A percentile compares a stretch with the other conserved stretches of the same genome.
phyloP scores from a whole-genome alignment of 2,888 invertebrate genomes.

The Punctoribates punctum region DNA sequence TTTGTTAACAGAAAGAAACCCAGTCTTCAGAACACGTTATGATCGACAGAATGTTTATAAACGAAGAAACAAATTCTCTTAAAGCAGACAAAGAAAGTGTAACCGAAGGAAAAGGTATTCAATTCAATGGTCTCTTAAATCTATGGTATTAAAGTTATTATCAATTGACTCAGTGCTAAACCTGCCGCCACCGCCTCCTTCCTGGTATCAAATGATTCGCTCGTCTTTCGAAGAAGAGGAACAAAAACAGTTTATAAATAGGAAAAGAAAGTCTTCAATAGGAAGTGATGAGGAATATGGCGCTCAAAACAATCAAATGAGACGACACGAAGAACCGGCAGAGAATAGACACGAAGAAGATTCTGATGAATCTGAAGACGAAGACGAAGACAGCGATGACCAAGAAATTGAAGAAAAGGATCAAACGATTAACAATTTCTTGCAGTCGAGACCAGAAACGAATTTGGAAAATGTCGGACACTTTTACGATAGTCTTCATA shows the following conservation, averaged over 20 bases:
- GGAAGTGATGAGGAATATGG: constrained; percentile 37
- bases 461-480: constrained; percentile 28
- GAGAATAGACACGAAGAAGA: too few species aligned
- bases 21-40: constrained; percentile 72
- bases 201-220: constrained; percentile 43
- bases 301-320: constrained; percentile 1
- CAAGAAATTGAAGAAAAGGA: constrained; percentile 32
- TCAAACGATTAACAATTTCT: constrained; percentile 1
- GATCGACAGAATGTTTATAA: constrained; percentile 69
- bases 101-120: constrained; percentile 51
- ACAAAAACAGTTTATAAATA: constrained; percentile 38
- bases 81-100: constrained; percentile 52
- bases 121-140: too few species aligned
- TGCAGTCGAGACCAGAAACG: not conserved
- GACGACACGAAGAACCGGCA: constrained; percentile 1
- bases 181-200: constrained; percentile 46
- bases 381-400: constrained; percentile 30
- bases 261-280: constrained; percentile 42
- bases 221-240: constrained; percentile 31
- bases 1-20: constrained; percentile 62
- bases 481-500: constrained; percentile 25
- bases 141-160: too few species aligned
- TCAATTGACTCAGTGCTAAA: constrained; percentile 44
- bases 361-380: constrained; percentile 28
- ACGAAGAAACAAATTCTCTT: constrained; percentile 66